Percentiles rank a stretch among this genome's conserved stretches.
These are phyloP conservation scores for Calameuta idolon DNA, from an alignment of 2,888 invertebrate species.

Conservation along the genomic window DNA sequence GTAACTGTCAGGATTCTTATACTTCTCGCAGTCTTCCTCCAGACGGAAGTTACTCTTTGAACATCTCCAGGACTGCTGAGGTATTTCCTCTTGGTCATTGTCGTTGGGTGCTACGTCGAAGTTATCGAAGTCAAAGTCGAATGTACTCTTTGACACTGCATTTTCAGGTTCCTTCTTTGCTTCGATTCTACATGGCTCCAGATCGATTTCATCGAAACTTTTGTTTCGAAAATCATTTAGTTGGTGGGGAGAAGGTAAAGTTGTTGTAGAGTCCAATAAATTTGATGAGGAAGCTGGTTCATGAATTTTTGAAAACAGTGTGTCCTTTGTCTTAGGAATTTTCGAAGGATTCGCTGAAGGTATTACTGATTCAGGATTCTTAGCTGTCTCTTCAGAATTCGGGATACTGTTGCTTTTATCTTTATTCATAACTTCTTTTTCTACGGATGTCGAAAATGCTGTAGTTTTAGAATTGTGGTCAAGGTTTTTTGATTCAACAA, in stretches of 20 bases:
- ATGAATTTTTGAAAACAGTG: background rate
- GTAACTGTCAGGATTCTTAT: constrained; percentile 40
- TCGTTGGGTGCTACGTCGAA: constrained; percentile 45
- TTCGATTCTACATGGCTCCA: background rate
- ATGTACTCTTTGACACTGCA: constrained; percentile 1
- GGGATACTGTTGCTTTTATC: background rate
- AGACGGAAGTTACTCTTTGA: constrained; percentile 18
- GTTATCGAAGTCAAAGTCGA: constrained; percentile 43
- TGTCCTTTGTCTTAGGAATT: background rate
- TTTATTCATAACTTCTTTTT: background rate
- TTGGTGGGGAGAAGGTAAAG: background rate
- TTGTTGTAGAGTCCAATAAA: background rate
- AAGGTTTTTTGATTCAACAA: background rate
- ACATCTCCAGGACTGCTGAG: constrained; percentile 8
- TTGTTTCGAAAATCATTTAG: background rate
- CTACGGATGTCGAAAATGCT: background rate
- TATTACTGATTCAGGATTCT: no score
- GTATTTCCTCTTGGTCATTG: constrained; percentile 23
- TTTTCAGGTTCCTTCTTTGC: background rate
- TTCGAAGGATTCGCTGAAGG: background rate
- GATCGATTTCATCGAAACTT: background rate
- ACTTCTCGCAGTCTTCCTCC: constrained; percentile 18
- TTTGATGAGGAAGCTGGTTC: background rate
- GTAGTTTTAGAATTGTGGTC: background rate
- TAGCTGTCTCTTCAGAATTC: background rate